Base-by-base conservation (phyloP, 2,797 vertebrate species). In the Falco columbarius region DNA sequence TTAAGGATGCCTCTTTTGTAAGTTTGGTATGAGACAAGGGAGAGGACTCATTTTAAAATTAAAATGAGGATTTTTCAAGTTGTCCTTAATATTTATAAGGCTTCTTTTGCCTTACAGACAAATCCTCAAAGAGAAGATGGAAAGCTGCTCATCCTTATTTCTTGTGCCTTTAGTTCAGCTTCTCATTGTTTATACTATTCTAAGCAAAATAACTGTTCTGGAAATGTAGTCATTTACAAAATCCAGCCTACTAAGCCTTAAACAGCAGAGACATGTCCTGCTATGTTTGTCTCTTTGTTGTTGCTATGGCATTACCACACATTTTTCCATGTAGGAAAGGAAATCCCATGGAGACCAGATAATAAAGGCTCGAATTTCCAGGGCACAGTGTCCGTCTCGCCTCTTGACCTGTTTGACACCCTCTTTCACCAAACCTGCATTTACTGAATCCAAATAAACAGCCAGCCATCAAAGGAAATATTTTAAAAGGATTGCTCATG, bases 381-480 rank as follows among this genome's bases (percentile, higher is more conserved):
- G 96, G 87, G 86, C 86, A 34, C 51, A 71, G 76, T 73, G 93
- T 87, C 94, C 81, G 93, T 96, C 94, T 95, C 92, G 96, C 95
- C 98, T 98, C 98, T 97, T 98, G 98, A 98, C 98, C 98, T 86
- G 85, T 54, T 94, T 98, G 98, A 98, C 98, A 98, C 98, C 97
- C 98, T 97, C 93, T 97, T 98, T 98, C 98, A 98, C 98, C 98
- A 98, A 97, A 97, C 97, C 86, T 96, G 95, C 94, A 95, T 95
- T 96, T 95, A 96, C 89, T 81, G 95, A 86, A 81, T 94, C 95
- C 92, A 95, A 94, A 97, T 86, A 96, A 96, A 93, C 89, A 92
- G 67, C 38, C 75, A 73, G 93, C 80, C 81, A 85, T 91, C 90
- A 95, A 96, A 93, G 77, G 92, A 75, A 65, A 55, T 77, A 29